Evolutionary conservation across 2,113 vertebrate genomes (phyloP).

Genomic region (Hippocampus barbouri): DNA sequence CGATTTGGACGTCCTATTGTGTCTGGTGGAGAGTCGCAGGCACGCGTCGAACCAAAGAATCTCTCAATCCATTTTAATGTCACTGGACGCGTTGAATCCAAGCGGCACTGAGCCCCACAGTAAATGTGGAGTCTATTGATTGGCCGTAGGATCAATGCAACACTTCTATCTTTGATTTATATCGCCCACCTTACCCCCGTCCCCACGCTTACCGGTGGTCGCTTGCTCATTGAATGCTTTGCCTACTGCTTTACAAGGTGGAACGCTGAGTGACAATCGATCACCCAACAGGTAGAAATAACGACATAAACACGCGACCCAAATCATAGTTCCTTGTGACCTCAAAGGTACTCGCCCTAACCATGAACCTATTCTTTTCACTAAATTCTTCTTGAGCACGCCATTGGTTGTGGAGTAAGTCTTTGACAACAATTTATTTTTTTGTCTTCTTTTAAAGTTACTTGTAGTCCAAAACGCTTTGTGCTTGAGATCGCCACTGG

Average conservation of each 20-base stretch:
- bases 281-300: conserved; percentile 45
- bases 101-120: conserved; percentile 26
- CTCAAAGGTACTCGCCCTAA: neutral
- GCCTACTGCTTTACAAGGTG: conserved; percentile 47
- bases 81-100: conserved; percentile 24
- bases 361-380: too few relatives aligned
- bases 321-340: conserved; percentile 11
- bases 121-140: conserved; percentile 52
- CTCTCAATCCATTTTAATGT: conserved; percentile 27
- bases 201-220: conserved; percentile 34
- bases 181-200: conserved; percentile 14
- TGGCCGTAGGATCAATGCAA: conserved; percentile 50
- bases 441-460: too few relatives aligned
- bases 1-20: conserved; percentile 44
- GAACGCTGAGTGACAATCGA: conserved; percentile 43
- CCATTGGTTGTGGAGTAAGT: too few relatives aligned
- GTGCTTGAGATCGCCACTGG: too few relatives aligned
- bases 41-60: conserved; percentile 12
- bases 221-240: conserved; percentile 59
- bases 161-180: conserved; percentile 62
- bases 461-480: too few relatives aligned
- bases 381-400: too few relatives aligned
- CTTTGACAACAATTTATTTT: too few relatives aligned
- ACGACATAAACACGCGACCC: conserved; percentile 8
- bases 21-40: neutral